phyloP scores from a whole-genome alignment of 1,140 invertebrate species.

The Ridgeia piscesae region DNA sequence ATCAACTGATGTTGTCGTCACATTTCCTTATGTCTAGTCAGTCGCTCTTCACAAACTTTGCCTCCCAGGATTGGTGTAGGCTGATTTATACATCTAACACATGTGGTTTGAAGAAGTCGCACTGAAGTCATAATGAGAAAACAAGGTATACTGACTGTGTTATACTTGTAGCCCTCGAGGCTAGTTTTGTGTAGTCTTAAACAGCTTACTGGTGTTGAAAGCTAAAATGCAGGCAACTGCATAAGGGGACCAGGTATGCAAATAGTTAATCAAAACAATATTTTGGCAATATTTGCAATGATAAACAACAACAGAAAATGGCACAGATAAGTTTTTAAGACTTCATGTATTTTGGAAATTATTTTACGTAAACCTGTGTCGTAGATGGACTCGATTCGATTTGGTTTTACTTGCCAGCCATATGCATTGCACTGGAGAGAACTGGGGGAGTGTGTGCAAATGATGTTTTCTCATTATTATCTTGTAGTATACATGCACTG shows the following conservation, averaged over 20 bases:
- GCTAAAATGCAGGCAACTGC: neutral
- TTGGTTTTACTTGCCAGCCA: neutral
- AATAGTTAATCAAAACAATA: neutral
- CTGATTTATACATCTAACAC: no score
- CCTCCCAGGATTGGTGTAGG: no score
- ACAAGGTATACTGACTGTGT: no score
- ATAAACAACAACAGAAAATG: neutral
- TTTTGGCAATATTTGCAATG: neutral
- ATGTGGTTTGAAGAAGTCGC: no score
- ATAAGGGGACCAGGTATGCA: neutral
- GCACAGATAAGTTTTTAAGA: neutral
- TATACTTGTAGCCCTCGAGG: no score
- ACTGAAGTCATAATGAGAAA: no score
- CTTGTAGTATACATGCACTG: neutral
- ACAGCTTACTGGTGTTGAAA: neutral
- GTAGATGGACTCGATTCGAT: neutral
- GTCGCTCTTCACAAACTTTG: no score
- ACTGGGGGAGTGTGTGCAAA: neutral
- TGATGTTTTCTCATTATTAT: neutral
- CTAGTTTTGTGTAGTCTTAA: neutral
- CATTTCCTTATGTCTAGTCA: no score
- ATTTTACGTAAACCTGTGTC: neutral
- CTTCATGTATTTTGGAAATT: neutral
- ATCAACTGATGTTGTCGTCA: no score
- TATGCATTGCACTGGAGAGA: neutral